Evolutionary conservation across 2,113 vertebrate genomes (phyloP).

Genomic region (Colossoma macropomum): DNA sequence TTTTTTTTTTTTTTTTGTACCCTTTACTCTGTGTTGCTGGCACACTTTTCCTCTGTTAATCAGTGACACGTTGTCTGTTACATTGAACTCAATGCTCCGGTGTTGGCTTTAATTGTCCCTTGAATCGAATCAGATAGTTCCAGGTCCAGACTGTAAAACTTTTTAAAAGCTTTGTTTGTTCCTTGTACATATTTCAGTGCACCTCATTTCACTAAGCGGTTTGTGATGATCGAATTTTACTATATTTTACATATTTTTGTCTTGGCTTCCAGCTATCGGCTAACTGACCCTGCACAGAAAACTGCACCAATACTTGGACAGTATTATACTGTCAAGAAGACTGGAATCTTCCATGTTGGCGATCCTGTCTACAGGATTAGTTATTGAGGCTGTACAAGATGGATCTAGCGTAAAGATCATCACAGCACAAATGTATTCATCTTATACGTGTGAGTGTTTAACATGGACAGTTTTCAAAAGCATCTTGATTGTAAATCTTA

Average conservation of each 20-base stretch:
- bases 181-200: neutral
- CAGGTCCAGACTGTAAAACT: neutral
- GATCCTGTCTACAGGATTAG: slow-evolving; percentile 85
- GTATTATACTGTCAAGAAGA: slow-evolving; percentile 80
- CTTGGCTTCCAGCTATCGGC: slow-evolving; percentile 90
- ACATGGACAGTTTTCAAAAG: neutral
- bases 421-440: neutral
- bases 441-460: neutral
- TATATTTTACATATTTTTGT: too few species aligned
- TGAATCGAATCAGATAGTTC: neutral
- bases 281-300: slow-evolving; percentile 82
- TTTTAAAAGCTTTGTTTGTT: slow-evolving; percentile 1
- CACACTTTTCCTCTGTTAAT: slow-evolving; percentile 20
- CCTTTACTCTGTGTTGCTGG: neutral
- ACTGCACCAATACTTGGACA: slow-evolving; percentile 85
- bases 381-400: slow-evolving; percentile 51
- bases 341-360: slow-evolving; percentile 82
- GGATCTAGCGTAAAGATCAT: neutral
- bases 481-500: neutral
- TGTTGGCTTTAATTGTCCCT: neutral
- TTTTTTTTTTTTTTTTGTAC: neutral
- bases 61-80: neutral
- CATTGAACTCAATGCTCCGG: neutral
- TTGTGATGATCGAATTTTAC: neutral
- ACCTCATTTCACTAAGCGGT: neutral